These are phyloP conservation scores for Ranitomeya imitator DNA, from an alignment of 2,113 vertebrate species.

Conservation along the genomic window DNA sequence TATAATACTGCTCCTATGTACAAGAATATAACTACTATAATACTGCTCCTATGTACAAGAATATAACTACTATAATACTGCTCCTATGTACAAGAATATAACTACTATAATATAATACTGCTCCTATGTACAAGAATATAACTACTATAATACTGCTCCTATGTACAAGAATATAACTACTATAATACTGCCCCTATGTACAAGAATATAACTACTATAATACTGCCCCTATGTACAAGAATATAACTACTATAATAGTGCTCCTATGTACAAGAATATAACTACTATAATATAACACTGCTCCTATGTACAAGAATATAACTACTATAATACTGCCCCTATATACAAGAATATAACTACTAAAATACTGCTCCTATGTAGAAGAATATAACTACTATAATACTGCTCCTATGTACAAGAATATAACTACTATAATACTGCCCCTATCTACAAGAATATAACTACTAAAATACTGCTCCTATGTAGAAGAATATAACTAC, in stretches of 20 bases:
- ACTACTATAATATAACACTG: constrained; percentile 5
- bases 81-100: not conserved
- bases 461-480: constrained; percentile 4
- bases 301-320: not conserved
- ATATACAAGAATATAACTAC: constrained; percentile 4
- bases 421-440: not conserved
- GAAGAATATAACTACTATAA: not conserved
- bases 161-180: constrained; percentile 3
- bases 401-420: not conserved
- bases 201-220: constrained; percentile 3
- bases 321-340: not conserved
- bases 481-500: not conserved
- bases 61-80: constrained; percentile 12
- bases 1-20: not conserved
- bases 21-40: not conserved
- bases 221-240: not conserved
- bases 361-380: not conserved
- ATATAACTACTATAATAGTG: not conserved
- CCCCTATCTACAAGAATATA: not conserved
- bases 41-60: not conserved
- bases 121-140: too few relatives aligned
- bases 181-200: not conserved
- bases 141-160: not conserved
- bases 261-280: not conserved
- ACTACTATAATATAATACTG: constrained; percentile 6